Evolutionary conservation across 2,888 invertebrate species (phyloP).

Genomic region (Epinotia brunnichana): DNA sequence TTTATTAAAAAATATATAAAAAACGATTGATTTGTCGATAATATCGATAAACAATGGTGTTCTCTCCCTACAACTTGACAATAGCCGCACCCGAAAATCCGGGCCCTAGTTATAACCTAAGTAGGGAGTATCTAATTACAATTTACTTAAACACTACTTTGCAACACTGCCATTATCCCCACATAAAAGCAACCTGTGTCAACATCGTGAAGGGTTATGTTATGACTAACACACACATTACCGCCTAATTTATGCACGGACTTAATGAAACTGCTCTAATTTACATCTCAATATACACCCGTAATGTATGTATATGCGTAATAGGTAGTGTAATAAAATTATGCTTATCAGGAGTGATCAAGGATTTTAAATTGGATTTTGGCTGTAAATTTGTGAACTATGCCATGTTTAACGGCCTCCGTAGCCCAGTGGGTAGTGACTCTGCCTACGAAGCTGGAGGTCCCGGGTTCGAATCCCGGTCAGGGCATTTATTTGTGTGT

Average conservation of each 20-base stretch:
- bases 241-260: constrained; percentile 52
- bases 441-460: too few species aligned
- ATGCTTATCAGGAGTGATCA: constrained; percentile 15
- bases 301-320: constrained; percentile 22
- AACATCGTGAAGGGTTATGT: constrained; percentile 50
- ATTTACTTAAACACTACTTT: constrained; percentile 17
- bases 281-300: constrained; percentile 51
- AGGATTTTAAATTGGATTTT: constrained; percentile 2
- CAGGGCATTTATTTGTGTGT: too few species aligned
- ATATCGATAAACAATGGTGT: too few species aligned
- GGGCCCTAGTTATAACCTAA: background rate
- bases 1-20: too few species aligned
- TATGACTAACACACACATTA: constrained; percentile 53
- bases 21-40: too few species aligned
- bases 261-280: constrained; percentile 53
- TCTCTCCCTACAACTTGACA: too few species aligned
- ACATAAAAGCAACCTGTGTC: constrained; percentile 54
- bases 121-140: background rate
- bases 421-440: too few species aligned
- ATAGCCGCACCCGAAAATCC: background rate
- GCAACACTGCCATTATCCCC: constrained; percentile 42
- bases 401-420: too few species aligned
- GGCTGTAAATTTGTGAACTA: background rate
- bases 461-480: too few species aligned
- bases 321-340: constrained; percentile 48